Conservation (phyloP, 2,113 vertebrate genomes). For the Steatornis caripensis region DNA sequence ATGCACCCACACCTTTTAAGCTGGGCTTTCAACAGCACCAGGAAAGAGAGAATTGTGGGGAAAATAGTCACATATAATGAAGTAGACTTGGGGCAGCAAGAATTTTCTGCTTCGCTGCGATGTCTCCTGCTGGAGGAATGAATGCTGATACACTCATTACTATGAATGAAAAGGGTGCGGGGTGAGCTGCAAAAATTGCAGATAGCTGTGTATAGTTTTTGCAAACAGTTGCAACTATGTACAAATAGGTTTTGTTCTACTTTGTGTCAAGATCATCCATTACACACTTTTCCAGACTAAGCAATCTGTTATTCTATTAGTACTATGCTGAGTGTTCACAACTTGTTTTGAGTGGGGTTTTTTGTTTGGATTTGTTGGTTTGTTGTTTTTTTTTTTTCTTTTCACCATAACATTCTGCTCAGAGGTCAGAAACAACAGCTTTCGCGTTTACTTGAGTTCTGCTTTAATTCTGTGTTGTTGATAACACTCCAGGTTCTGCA, state of each 20-base stretch:
- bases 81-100: neutral
- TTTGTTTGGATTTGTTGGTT: too few species aligned
- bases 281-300: neutral
- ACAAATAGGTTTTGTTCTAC: neutral
- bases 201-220: neutral
- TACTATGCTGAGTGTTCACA: neutral
- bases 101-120: neutral
- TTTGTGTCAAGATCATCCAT: neutral
- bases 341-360: neutral
- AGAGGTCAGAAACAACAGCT: neutral
- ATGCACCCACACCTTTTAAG: neutral
- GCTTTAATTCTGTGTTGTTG: neutral
- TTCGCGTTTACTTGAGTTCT: neutral
- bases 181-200: neutral
- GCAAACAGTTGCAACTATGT: neutral
- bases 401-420: neutral
- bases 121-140: neutral
- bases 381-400: too few species aligned
- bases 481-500: constrained; percentile 27
- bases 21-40: neutral
- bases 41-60: neutral
- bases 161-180: neutral
- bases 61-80: neutral
- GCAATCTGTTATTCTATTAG: neutral
- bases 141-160: neutral